A percentile compares a stretch with the other conserved stretches of the same genome.
Conservation (phyloP, 2,113 vertebrate genomes). For the Zeus faber region DNA sequence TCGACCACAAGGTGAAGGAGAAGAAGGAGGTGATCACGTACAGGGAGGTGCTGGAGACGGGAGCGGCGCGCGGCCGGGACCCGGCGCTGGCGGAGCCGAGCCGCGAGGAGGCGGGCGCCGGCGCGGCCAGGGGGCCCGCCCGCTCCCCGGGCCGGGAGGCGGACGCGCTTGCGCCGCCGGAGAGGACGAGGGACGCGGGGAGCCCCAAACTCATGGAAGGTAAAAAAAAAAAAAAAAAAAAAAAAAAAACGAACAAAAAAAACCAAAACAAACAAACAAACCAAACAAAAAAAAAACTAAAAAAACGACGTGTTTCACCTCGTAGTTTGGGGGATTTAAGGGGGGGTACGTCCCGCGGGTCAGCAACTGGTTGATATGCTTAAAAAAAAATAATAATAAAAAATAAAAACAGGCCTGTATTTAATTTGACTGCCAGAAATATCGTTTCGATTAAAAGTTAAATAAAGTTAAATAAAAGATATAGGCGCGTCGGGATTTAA, state of each 20-base stretch:
- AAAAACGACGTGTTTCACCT: conserved; percentile 10
- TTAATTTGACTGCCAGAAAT: too few relatives aligned
- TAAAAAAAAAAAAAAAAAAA: too few relatives aligned
- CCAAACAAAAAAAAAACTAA: too few relatives aligned
- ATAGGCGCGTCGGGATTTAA: too few relatives aligned
- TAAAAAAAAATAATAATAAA: too few relatives aligned
- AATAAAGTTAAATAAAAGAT: too few relatives aligned
- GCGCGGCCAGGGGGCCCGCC: conserved; percentile 77
- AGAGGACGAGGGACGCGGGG: conserved; percentile 83
- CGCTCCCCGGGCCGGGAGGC: conserved; percentile 85
- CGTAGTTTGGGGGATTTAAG: too few relatives aligned
- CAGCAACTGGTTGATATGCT: too few relatives aligned
- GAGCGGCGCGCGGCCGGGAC: conserved; percentile 85
- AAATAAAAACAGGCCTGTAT: not conserved
- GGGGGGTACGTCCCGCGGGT: too few relatives aligned
- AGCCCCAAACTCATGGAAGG: conserved; percentile 94
- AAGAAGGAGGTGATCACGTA: conserved; percentile 97
- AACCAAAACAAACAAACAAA: too few relatives aligned
- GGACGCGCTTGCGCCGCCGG: conserved; percentile 88
- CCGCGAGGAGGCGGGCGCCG: conserved; percentile 82
- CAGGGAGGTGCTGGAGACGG: conserved; percentile 93
- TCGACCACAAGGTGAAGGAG: conserved; percentile 97
- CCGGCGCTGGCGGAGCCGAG: conserved; percentile 77
- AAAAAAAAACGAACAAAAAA: too few relatives aligned
- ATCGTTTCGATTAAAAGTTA: too few relatives aligned